Base-by-base conservation (phyloP, 2,888 invertebrate genomes). In the Melanophora roralis region DNA sequence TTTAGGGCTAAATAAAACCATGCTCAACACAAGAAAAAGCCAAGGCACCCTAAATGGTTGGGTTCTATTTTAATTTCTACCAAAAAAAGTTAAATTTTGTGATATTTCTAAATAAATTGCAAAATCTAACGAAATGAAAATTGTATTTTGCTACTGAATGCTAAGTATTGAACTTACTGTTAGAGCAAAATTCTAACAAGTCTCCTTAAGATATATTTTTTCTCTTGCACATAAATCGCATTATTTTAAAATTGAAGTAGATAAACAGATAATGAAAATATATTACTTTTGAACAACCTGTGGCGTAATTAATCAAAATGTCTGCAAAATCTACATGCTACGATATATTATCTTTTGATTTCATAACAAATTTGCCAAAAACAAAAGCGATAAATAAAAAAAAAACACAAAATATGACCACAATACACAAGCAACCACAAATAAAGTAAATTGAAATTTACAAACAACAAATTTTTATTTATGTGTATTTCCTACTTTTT, bases 251-350 rank as follows among this genome's bases (percentile, higher is more conserved):
- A 47, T 62, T 21, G n/a, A 2, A 40, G 12, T 16, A 38, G 9
- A 47, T 27, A 32, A 34, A 11, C 21, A 59, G 40, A 21, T 4
- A 53, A 40, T 51, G 6, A n/a, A n/a, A n/a, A n/a, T n/a, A 6
- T 9, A 12, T 19, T 34, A 11, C 27, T 38, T 23, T 73, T 55
- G n/a, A 67, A 53, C 57, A 67, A 72, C 76, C 80, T 76, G 76
- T 72, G 57, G 76, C 67, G 51, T 72, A 80, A 76, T 76, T 80
- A 76, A 76, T 76, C 57, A 76, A 80, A 80, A 72, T 68, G 62
- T 68, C 67, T 76, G 60, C 60, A 62, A 75, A 80, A 80, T 72
- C 69, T 74, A 34, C 59, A 71, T 38, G 74, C 34, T 47, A 73
- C 74, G 45, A 57, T 73, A 49, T 62, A 64, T 78, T 74, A 51